A percentile compares a stretch with the other conserved stretches of the same genome.
Evolutionary conservation across 2,888 invertebrate species (phyloP).

Genomic region (Muschampia plurimacula): DNA sequence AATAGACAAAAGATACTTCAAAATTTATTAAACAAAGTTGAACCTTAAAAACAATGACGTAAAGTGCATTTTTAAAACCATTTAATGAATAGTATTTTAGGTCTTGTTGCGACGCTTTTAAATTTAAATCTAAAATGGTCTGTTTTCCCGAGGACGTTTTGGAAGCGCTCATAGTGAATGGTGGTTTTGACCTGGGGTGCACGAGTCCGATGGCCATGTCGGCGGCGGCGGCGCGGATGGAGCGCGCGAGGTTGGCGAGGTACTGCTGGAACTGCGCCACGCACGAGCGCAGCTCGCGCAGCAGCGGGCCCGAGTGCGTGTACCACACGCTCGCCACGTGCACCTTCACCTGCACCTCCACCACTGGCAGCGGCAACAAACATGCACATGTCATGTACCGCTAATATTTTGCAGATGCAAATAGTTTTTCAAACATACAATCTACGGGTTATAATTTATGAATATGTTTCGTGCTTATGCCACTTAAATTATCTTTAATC

Average conservation of each 20-base stretch:
- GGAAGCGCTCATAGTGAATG: too few relatives aligned
- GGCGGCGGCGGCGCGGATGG: slow-evolving; percentile 95
- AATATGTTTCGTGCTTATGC: not conserved
- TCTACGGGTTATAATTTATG: not conserved
- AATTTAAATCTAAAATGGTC: too few relatives aligned
- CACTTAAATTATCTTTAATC: not conserved
- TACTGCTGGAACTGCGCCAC: slow-evolving; percentile 96
- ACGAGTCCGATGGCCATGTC: slow-evolving; percentile 97
- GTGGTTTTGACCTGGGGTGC: slow-evolving; percentile 84
- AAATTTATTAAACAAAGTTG: too few relatives aligned
- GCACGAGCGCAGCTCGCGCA: slow-evolving; percentile 94
- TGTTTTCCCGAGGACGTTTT: too few relatives aligned
- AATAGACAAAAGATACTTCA: too few relatives aligned
- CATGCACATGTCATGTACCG: not conserved
- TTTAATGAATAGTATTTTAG: too few relatives aligned
- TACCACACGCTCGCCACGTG: slow-evolving; percentile 97
- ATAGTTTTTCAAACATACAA: too few relatives aligned
- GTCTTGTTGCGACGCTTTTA: too few relatives aligned
- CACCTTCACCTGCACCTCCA: slow-evolving; percentile 67
- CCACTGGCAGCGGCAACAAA: slow-evolving; percentile 51
- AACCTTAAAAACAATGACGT: too few relatives aligned
- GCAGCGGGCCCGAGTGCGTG: slow-evolving; percentile 95
- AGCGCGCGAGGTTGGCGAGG: slow-evolving; percentile 92
- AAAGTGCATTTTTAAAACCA: too few relatives aligned
- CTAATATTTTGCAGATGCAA: too few relatives aligned